A percentile compares a stretch with the other conserved stretches of the same genome.
Evolutionary conservation across 2,797 vertebrate genomes (phyloP).

Genomic region (Kryptolebias ocellatus): DNA sequence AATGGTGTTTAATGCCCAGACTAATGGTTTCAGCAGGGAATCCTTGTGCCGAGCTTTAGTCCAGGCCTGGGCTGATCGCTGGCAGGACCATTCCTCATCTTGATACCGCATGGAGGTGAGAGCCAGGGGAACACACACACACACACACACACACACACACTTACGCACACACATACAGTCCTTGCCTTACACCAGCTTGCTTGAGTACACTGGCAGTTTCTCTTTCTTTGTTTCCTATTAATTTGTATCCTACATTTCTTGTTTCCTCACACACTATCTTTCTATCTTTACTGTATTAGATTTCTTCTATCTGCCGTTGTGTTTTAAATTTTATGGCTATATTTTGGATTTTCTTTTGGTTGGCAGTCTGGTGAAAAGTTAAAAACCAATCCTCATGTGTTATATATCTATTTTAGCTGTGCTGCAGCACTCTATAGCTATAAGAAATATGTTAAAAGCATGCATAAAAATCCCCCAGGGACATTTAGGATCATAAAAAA

Average conservation of each 20-base stretch:
- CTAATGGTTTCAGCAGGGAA: slow-evolving; percentile 99
- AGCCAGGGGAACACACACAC: slow-evolving; percentile 69
- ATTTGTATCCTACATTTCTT: slow-evolving; percentile 22
- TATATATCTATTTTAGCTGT: too few species aligned
- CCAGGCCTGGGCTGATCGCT: slow-evolving; percentile 92
- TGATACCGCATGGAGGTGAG: slow-evolving; percentile 78
- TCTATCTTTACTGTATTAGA: slow-evolving; percentile 8
- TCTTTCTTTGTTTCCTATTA: slow-evolving; percentile 46
- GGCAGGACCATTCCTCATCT: slow-evolving; percentile 98
- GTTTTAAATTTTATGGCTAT: not conserved
- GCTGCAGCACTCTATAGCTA: not conserved
- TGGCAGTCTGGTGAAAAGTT: not conserved
- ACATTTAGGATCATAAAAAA: not conserved
- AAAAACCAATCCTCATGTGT: not conserved
- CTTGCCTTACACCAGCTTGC: slow-evolving; percentile 45
- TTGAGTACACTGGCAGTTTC: slow-evolving; percentile 44
- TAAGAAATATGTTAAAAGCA: not conserved
- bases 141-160: slow-evolving; percentile 26
- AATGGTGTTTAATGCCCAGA: slow-evolving; percentile 97
- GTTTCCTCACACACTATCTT: slow-evolving; percentile 11
- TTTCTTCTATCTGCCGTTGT: slow-evolving; percentile 6
- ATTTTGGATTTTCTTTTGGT: not conserved
- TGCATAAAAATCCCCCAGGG: not conserved
- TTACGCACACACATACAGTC: slow-evolving; percentile 11
- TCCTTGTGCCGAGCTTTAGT: slow-evolving; percentile 95